These are phyloP conservation scores for Microlaimidae sp. DNA, from an alignment of 2,888 invertebrate genomes.

Conservation along the genomic window DNA sequence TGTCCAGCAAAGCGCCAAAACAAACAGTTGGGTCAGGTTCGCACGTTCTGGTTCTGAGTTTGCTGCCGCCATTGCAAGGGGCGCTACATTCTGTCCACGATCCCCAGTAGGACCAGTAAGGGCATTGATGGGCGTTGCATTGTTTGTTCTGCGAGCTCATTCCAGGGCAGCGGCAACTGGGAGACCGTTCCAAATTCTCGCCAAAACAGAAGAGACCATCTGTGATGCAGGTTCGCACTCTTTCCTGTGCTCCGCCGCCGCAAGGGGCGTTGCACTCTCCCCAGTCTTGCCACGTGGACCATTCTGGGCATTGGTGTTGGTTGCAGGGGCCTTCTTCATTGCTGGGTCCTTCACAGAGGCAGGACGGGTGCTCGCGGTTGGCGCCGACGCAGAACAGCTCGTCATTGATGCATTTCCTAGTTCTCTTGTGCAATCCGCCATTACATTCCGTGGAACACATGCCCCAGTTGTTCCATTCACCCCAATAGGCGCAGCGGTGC, in stretches of 20 bases:
- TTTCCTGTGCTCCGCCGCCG: conserved; percentile 11
- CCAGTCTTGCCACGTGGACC: not conserved
- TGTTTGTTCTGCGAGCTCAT: too few species aligned
- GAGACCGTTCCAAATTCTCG: not conserved
- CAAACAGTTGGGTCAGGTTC: too few species aligned
- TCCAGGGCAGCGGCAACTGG: not conserved
- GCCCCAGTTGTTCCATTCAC: not conserved
- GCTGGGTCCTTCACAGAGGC: not conserved
- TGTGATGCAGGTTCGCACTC: conserved; percentile 1
- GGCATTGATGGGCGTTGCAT: conserved; percentile 11
- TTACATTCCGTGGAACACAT: not conserved
- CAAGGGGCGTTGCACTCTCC: conserved; percentile 11
- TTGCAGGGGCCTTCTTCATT: not conserved
- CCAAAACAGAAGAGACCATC: not conserved
- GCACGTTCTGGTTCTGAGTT: not conserved
- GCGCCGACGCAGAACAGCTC: not conserved
- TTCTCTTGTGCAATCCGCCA: not conserved
- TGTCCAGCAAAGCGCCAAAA: too few species aligned
- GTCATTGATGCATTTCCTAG: not conserved
- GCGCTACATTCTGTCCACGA: not conserved
- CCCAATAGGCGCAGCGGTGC: not conserved
- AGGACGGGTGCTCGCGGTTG: not conserved
- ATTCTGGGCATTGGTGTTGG: not conserved
- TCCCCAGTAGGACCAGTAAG: conserved; percentile 12
- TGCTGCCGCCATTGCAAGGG: not conserved